Evolutionary conservation across 2,888 invertebrate genomes (phyloP).

Genomic region (Xestia xanthographa): DNA sequence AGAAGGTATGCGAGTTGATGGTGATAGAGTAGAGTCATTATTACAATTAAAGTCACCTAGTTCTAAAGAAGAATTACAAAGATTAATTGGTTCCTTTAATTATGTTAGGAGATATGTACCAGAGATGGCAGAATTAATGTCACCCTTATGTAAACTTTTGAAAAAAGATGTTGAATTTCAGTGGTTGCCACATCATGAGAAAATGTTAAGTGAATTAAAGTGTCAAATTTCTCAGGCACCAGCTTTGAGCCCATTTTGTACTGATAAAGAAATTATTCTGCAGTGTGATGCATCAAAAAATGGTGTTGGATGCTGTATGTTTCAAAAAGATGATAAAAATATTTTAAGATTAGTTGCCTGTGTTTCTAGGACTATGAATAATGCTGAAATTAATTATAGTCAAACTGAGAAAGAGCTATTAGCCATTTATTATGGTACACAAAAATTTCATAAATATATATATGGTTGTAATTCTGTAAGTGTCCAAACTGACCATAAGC

Average conservation of each 20-base stretch:
- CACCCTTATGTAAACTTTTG: conserved; percentile 1
- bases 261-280: conserved; percentile 12
- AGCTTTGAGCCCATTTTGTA: not conserved
- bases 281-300: conserved; percentile 1
- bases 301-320: too few species aligned
- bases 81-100: conserved; percentile 3
- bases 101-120: conserved; percentile 2
- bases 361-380: too few species aligned
- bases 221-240: conserved; percentile 5
- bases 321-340: too few species aligned
- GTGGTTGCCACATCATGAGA: not conserved
- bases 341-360: too few species aligned
- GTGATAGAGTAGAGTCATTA: conserved; percentile 3
- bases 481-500: too few species aligned
- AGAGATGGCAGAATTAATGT: conserved; percentile 10
- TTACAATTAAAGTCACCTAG: conserved; percentile 6
- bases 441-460: too few species aligned
- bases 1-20: not conserved
- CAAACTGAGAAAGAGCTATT: too few species aligned
- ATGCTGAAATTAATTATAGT: too few species aligned
- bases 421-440: too few species aligned
- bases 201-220: conserved; percentile 2
- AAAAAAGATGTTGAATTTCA: not conserved
- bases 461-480: too few species aligned
- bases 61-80: conserved; percentile 5